Conservation (phyloP, 2,113 vertebrate species). For the Anthoscopus minutus region DNA sequence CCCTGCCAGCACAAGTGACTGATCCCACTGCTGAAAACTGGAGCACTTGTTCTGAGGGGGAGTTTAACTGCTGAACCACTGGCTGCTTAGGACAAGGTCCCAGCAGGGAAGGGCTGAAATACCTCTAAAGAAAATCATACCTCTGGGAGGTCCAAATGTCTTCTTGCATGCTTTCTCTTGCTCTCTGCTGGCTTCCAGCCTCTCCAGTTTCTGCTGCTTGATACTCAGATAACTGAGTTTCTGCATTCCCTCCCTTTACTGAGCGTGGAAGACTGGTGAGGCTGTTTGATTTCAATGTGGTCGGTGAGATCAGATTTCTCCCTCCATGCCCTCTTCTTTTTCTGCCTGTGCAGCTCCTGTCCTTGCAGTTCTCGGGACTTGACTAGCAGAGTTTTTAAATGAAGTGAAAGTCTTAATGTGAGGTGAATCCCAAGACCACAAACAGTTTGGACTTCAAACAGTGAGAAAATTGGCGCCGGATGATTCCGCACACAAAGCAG, state of each 20-base stretch:
- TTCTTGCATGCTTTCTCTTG: background rate
- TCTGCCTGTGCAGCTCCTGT: background rate
- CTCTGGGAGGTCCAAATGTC: background rate
- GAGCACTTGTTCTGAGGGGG: background rate
- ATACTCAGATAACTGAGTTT: background rate
- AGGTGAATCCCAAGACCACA: conserved; percentile 71
- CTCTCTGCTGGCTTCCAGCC: conserved; percentile 29
- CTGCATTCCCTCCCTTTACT: background rate
- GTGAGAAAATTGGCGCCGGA: conserved; percentile 71
- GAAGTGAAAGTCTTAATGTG: conserved; percentile 59
- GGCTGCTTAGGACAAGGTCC: conserved; percentile 36
- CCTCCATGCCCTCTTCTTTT: background rate
- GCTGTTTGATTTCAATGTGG: background rate
- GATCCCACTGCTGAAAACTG: background rate
- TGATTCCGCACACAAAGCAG: conserved; percentile 72
- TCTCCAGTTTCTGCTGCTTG: background rate
- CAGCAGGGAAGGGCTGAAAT: conserved; percentile 41
- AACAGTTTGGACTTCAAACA: conserved; percentile 76
- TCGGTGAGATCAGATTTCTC: background rate
- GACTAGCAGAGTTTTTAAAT: conserved; percentile 48
- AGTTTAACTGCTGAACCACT: background rate
- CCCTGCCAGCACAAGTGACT: background rate
- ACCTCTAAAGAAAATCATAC: conserved; percentile 9
- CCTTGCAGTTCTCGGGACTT: background rate
- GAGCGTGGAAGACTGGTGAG: background rate